Conservation (phyloP, 2,113 vertebrate genomes). For the Chitala chitala region DNA sequence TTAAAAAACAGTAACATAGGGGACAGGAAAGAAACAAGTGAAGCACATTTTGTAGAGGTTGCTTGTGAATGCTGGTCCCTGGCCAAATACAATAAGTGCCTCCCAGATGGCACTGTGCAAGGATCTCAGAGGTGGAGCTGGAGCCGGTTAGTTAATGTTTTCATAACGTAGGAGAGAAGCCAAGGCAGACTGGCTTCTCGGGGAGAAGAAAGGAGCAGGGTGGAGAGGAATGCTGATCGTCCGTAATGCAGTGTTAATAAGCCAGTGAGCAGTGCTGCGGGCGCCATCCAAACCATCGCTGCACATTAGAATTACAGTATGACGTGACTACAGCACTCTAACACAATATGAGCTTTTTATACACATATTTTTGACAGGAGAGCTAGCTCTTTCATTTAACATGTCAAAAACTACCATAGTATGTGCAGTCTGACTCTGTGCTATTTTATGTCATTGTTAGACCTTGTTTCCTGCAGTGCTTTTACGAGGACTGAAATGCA, state of each 20-base stretch:
- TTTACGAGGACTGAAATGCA: background rate
- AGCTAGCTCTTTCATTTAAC: no score
- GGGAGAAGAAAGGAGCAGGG: background rate
- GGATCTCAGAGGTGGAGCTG: slow-evolving; percentile 8
- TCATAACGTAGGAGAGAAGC: slow-evolving; percentile 3
- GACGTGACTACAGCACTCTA: no score
- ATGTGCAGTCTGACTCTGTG: background rate
- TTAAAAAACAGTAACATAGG: no score
- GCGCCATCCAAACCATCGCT: background rate
- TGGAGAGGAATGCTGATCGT: background rate
- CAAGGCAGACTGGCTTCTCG: slow-evolving; percentile 2
- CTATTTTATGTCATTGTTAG: background rate
- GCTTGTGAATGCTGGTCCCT: background rate
- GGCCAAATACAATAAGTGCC: slow-evolving; percentile 11
- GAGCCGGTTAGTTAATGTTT: slow-evolving; percentile 11
- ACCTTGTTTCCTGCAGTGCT: background rate
- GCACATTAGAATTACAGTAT: background rate
- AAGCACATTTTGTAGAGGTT: background rate
- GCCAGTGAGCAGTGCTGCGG: background rate
- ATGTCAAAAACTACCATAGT: background rate
- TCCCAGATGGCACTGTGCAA: slow-evolving; percentile 13
- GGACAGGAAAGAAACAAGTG: background rate
- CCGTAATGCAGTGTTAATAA: background rate
- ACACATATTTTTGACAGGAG: no score
- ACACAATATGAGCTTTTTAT: no score